A percentile compares a stretch with the other conserved stretches of the same genome.
Conservation (phyloP, 2,113 vertebrate species). For the Pipra filicauda region DNA sequence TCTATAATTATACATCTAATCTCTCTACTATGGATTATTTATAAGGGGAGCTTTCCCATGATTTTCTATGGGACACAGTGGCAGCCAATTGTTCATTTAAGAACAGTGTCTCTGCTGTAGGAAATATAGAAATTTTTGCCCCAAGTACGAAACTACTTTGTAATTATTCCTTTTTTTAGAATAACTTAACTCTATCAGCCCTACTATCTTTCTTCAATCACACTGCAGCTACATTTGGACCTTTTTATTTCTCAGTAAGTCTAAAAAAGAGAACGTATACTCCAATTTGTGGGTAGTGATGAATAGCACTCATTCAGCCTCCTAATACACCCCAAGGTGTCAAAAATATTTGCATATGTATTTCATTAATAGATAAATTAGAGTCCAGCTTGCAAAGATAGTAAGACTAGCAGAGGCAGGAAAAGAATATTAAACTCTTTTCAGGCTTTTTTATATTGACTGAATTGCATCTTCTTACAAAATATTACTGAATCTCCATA, state of each 20-base stretch:
- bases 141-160: background rate
- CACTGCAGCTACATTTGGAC: background rate
- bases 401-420: background rate
- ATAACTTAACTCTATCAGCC: background rate
- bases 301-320: background rate
- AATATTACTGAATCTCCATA: background rate
- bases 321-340: background rate
- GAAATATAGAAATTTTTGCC: background rate
- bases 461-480: background rate
- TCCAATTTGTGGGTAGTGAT: background rate
- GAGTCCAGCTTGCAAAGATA: background rate
- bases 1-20: background rate
- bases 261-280: background rate
- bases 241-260: background rate
- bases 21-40: background rate
- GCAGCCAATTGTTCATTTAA: background rate
- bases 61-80: background rate
- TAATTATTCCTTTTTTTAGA: background rate
- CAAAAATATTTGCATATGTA: background rate
- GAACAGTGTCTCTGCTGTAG: background rate
- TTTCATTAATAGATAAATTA: background rate
- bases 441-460: background rate
- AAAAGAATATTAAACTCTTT: background rate
- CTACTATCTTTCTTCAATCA: background rate
- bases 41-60: background rate